Percentiles rank a stretch among this genome's conserved stretches.
Conservation (phyloP, 1,140 invertebrate species). For the Drosophila ficusphila region DNA sequence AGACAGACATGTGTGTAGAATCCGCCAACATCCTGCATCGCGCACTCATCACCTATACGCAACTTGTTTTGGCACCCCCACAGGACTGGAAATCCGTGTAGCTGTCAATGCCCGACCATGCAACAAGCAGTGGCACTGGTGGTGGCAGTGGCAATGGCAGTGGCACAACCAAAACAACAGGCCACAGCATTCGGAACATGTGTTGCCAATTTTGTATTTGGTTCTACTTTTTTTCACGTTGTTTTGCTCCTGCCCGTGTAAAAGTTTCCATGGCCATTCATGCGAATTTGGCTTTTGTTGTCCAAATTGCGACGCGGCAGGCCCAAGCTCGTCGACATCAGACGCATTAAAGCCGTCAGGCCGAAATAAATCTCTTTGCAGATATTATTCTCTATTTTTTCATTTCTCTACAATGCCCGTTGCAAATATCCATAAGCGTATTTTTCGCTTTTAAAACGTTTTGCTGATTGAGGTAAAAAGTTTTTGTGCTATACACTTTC, state of each 20-base stretch:
- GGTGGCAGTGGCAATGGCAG: too few relatives aligned
- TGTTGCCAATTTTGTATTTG: conserved; percentile 55
- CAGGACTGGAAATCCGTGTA: conserved; percentile 46
- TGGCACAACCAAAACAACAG: conserved; percentile 56
- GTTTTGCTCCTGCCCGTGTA: conserved; percentile 11
- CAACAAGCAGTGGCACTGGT: conserved; percentile 52
- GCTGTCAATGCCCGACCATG: conserved; percentile 65
- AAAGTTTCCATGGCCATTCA: conserved; percentile 38
- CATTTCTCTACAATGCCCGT: not conserved
- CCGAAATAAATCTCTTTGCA: conserved; percentile 22
- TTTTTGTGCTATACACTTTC: not conserved
- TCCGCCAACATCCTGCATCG: conserved; percentile 3
- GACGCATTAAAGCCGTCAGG: conserved; percentile 31
- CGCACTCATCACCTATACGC: conserved; percentile 12
- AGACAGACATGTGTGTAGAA: not conserved
- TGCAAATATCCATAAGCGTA: conserved; percentile 4
- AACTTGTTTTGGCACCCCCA: conserved; percentile 40
- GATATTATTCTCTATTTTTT: not conserved
- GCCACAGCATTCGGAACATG: conserved; percentile 60
- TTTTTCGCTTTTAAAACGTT: not conserved
- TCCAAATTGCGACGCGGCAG: conserved; percentile 8
- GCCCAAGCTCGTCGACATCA: conserved; percentile 11
- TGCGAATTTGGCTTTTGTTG: conserved; percentile 52
- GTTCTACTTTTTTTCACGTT: not conserved
- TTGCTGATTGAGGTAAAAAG: not conserved